Evolutionary conservation across 2,888 invertebrate species (phyloP), one percentile per base, ranked within the genome.

Genomic region (Drepana falcataria): DNA sequence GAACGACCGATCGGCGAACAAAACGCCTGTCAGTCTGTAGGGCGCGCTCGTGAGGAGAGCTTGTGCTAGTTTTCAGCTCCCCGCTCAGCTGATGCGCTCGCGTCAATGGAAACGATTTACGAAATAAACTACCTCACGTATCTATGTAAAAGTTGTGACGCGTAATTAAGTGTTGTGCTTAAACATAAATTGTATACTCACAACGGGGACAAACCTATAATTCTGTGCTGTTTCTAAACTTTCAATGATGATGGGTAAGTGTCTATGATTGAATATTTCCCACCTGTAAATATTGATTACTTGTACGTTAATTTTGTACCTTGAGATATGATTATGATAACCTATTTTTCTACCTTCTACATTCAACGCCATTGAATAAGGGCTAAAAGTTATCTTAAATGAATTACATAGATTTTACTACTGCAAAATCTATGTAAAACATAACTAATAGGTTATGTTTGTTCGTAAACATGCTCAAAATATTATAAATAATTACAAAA

Each of bases 11-110:
- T 7, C 48, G n/a, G n/a, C 35, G 35, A 67, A 61, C 60, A 54
- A 52, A 54, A 60, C 67, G n/a, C n/a, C n/a, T n/a, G 68, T 81
- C 85, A 90, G 89, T 90, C 81, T 76, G 81, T 76, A 71, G 70
- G 72, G 73, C 77, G 78, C 81, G 69, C 68, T 78, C 70, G 68
- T 51, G 52, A 49, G 68, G 65, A 71, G 58, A 69, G 79, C 61
- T 64, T 58, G 84, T 73, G 79, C 72, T 64, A 68, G 66, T 40
- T 4, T 67, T 57, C 37, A 51, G 44, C 61, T 60, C 64, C 64
- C 54, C 65, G 55, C 74, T 73, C 83, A 81, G 79, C 83, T 79
- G 80, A 77, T 81, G 71, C 74, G 69, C 67, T 83, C 85, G 86
- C 87, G 87, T 81, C 68, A 77, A 73, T 65, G 66, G 59, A 60